Evolutionary conservation across 2,113 vertebrate genomes (phyloP), one percentile per base, ranked within the genome.

Genomic region (Rhynchomys soricoides): DNA sequence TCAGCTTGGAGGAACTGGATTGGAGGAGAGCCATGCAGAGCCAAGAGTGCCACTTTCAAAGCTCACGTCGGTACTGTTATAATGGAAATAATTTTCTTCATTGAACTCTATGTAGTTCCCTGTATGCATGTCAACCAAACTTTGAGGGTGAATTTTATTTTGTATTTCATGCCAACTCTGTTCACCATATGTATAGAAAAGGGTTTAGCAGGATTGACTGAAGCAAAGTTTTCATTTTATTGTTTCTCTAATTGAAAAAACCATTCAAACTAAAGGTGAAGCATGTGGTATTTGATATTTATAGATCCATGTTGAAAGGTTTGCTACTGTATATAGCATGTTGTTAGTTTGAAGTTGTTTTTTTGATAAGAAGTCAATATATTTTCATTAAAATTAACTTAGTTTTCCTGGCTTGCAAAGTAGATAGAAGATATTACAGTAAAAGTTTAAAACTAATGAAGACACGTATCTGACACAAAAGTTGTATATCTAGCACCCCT

Each of bases 51-150:
- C 97, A n/a, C 98, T 98, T 78, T 99, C 99, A n/a, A 99, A 99
- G 98, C 99, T 99, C 64, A 99, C 99, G 0, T 99, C 99, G 0
- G 99, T 99, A 91, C 99, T 99, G 0, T 99, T 99, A 98, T 99
- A 99, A 85, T 99, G 99, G 96, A 99, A 99, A 96, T 99, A 99
- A 4, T 99, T 99, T 90, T 99, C 99, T 95, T 99, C 99, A 0
- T 98, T 99, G 26, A 98, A 98, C 97, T 99, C 99, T 0, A 99
- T 96, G 77, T 98, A 99, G 97, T 98, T 99, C 57, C 99, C 99
- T 0, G 99, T 99, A 59, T 99, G 99, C 98, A 99, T 98, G 22
- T n/a, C n/a, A n/a, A n/a, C 37, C 59, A 89, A 74, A 82, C 10
- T 89, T 95, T 94, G 81, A 78, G 82, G 87, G 66, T 66, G 24